Conservation (phyloP, 2,113 vertebrate genomes). For the Marmota monax region DNA sequence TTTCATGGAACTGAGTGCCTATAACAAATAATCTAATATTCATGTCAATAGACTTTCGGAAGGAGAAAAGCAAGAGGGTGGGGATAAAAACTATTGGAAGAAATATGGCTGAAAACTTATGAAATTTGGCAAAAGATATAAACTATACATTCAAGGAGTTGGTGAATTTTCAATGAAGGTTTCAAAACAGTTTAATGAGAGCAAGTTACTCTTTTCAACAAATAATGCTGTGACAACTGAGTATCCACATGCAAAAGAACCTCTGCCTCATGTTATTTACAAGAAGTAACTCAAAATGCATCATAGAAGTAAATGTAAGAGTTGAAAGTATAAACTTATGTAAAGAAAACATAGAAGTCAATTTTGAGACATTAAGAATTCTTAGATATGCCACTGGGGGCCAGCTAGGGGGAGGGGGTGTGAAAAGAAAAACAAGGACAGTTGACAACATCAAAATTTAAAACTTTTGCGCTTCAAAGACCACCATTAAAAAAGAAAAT, state of each 20-base stretch:
- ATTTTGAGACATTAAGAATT: background rate
- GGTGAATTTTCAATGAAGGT: background rate
- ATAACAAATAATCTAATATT: background rate
- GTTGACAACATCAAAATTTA: background rate
- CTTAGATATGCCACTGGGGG: background rate
- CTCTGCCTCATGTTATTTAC: background rate
- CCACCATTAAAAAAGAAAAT: background rate
- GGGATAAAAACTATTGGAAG: constrained; percentile 21
- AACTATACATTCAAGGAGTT: background rate
- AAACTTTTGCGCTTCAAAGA: background rate
- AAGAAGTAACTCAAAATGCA: constrained; percentile 13
- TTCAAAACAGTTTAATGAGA: background rate
- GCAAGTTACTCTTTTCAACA: background rate
- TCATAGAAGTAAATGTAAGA: background rate
- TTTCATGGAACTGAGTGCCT: background rate
- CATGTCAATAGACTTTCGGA: background rate
- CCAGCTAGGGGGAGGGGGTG: rapidly evolving
- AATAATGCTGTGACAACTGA: background rate
- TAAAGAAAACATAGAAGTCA: constrained; percentile 8
- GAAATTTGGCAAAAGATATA: constrained; percentile 40
- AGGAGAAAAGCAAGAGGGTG: constrained; percentile 17
- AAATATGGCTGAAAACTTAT: constrained; percentile 34
- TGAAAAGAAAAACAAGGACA: background rate
- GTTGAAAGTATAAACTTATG: constrained; percentile 1
- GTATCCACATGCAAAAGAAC: background rate